phyloP scores from a whole-genome alignment of 2,797 vertebrate genomes.

The Pagetopsis macropterus region DNA sequence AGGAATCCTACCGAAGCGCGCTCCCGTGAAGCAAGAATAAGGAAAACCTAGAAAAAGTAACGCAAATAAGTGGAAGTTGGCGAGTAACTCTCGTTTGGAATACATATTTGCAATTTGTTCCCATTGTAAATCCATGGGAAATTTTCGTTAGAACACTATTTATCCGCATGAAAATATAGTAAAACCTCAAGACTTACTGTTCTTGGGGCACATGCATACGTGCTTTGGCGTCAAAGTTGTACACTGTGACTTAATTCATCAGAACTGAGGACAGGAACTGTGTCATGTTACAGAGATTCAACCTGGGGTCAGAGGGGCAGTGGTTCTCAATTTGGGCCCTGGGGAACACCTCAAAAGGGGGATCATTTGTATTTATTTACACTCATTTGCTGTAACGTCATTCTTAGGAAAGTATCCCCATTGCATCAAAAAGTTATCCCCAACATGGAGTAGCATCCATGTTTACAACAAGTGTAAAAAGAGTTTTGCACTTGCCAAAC shows the following conservation, averaged over 20 bases:
- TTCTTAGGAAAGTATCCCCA: background rate
- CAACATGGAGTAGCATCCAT: no score
- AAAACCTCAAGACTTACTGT: background rate
- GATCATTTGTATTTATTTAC: background rate
- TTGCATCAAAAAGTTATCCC: background rate
- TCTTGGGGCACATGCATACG: background rate
- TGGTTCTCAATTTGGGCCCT: background rate
- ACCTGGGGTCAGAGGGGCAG: no score
- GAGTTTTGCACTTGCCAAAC: background rate
- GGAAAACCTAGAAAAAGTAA: conserved; percentile 25
- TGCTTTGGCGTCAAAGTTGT: background rate
- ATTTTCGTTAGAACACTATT: background rate
- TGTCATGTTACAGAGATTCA: background rate
- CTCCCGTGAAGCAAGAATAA: conserved; percentile 47
- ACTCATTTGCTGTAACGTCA: background rate
- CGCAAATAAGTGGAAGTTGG: background rate
- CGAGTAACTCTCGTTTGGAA: background rate
- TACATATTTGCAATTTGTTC: background rate
- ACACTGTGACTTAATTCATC: conserved; percentile 4
- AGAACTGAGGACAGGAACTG: background rate
- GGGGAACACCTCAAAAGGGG: background rate
- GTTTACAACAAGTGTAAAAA: background rate
- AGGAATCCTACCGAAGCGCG: conserved; percentile 78
- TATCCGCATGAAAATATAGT: conserved; percentile 37
- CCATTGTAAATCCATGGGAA: background rate